Conservation (phyloP, 2,113 vertebrate genomes). For the Crotophaga sulcirostris region DNA sequence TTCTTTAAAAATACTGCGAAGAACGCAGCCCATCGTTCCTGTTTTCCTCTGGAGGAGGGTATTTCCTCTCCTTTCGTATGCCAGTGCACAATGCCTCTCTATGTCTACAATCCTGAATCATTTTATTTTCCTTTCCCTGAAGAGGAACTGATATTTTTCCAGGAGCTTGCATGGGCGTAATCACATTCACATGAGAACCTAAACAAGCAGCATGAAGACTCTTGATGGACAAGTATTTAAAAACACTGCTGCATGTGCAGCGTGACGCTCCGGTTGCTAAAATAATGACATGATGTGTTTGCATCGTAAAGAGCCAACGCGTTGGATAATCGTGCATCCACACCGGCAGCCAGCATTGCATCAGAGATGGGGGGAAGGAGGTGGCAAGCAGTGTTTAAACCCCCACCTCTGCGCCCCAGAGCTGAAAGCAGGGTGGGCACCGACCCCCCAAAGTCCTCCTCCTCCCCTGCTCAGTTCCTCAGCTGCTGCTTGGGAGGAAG, state of each 20-base stretch:
- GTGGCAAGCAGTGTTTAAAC: fast-evolving
- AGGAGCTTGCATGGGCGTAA: background rate
- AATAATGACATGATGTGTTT: background rate
- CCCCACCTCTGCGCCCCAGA: background rate
- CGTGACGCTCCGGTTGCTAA: background rate
- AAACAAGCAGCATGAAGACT: background rate
- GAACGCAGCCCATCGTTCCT: background rate
- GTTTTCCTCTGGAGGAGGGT: background rate
- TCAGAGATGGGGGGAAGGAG: fast-evolving
- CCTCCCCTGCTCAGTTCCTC: fast-evolving
- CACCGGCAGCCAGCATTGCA: background rate
- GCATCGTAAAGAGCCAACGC: background rate
- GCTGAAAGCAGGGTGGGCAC: background rate
- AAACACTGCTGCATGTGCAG: background rate
- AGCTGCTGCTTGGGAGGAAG: fast-evolving
- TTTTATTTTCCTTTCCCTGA: background rate
- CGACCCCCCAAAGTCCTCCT: fast-evolving
- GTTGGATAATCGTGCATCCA: background rate
- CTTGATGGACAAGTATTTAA: background rate
- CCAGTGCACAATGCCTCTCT: background rate
- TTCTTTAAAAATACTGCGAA: background rate
- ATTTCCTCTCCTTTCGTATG: background rate
- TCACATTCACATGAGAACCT: fast-evolving
- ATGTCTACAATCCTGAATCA: background rate
- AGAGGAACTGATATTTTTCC: background rate